Base-by-base conservation (phyloP, 2,113 vertebrate species). In the Tonatia bakeri region DNA sequence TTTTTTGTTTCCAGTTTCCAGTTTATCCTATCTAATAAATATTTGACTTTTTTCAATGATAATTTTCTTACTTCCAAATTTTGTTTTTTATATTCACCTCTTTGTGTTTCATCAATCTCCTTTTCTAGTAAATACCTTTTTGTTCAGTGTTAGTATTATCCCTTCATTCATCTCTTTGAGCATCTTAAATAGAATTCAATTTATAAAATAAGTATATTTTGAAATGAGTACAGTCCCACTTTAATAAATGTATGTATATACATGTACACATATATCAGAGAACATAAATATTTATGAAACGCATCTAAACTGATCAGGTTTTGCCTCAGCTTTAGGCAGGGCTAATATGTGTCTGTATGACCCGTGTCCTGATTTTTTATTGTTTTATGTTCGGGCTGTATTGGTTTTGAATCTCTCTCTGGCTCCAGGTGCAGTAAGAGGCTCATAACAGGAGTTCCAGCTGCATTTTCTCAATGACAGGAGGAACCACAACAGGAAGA, bases 191-290 rank as follows among this genome's bases (percentile, higher is more conserved):
- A 61, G 26, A 84, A 64, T 85, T 76, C 16, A 26, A 28, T 64
- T 56, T 52, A 52, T 45, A 87, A 38, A 91, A 26, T 90, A 96
- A 87, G n/a, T 82, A 7, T 40, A 4, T 45, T 91, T 93, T 94
- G 72, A 93, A 91, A 76, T 93, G 47, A 92, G 38, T 40, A 52
- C 0, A 83, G 38, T 73, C 38, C 31, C 3, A 52, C 85, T 83
- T 95, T 72, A 89, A 59, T 65, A 82, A 72, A 70, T 79, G 26
- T 22, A 31, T 83, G 10, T 56, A 36, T 50, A 3, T 38, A 45
- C 1, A 52, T 31, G 10, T 67, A 81, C 3, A 4, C 6, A 56
- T 70, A 33, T 36, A 52, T 86, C 4, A 38, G 86, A 81, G 20
- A 61, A 84, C 38, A 79, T 24, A 67, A 67, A 59, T 87, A 73